phyloP scores from a whole-genome alignment of 2,797 vertebrate genomes.

The Lateolabrax maculatus region DNA sequence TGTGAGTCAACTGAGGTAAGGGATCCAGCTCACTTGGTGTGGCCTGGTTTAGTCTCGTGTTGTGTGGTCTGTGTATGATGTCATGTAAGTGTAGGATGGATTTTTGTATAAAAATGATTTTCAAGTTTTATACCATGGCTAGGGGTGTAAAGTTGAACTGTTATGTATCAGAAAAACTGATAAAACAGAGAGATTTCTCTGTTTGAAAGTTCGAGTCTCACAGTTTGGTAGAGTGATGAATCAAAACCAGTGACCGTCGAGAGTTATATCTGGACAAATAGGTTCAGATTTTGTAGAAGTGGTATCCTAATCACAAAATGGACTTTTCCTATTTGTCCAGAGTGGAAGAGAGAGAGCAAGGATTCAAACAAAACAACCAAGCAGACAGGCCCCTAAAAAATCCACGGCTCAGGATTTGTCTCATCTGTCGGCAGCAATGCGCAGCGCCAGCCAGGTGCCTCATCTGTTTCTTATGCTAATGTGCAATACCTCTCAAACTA shows the following conservation, averaged over 20 bases:
- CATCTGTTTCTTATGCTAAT: slow-evolving; percentile 33
- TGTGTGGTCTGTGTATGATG: not conserved
- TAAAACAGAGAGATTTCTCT: not conserved
- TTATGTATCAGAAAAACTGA: not conserved
- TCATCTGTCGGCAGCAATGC: slow-evolving; percentile 14
- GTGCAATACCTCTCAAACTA: slow-evolving; percentile 13
- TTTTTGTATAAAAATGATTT: not conserved
- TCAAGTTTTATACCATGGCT: not conserved
- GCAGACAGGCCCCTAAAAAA: not conserved
- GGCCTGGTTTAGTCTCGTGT: not conserved
- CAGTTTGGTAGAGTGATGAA: not conserved
- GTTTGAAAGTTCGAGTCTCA: not conserved
- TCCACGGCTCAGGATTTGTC: not conserved
- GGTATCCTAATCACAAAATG: not conserved
- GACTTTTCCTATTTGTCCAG: not conserved
- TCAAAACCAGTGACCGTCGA: not conserved
- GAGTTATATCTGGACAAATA: not conserved
- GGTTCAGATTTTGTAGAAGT: not conserved
- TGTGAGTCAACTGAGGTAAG: not conserved
- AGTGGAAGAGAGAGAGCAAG: not conserved
- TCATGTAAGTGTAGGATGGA: not conserved
- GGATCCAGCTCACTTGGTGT: not conserved
- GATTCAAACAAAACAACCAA: slow-evolving; percentile 14
- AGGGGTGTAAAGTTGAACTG: not conserved
- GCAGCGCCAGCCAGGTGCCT: slow-evolving; percentile 29